Evolutionary conservation across 2,797 vertebrate species (phyloP).

Genomic region (Pteronotus mesoamericanus): DNA sequence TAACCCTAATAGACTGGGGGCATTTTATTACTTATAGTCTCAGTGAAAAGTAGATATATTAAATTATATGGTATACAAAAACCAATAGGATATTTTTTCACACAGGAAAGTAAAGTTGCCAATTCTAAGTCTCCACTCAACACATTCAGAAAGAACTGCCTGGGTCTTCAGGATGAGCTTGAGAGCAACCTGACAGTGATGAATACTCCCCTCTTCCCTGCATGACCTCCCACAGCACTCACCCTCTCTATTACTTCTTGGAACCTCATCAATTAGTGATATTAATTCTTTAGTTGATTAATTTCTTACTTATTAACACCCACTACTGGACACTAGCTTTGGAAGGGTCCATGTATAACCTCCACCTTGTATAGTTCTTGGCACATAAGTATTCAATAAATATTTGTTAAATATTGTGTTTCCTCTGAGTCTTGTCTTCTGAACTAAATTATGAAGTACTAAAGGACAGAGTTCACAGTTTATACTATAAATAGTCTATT

Average conservation of each 20-base stretch:
- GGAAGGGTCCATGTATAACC: background rate
- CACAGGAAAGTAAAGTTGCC: background rate
- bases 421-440: constrained; percentile 32
- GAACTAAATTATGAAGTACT: constrained; percentile 3
- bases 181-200: background rate
- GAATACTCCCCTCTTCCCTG: background rate
- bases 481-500: background rate
- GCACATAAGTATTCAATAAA: background rate
- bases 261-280: background rate
- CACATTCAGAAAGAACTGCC: background rate
- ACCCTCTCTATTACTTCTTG: background rate
- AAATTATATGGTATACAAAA: background rate
- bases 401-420: constrained; percentile 21
- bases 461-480: background rate
- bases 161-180: background rate
- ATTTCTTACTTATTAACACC: background rate
- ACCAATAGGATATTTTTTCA: background rate
- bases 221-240: background rate
- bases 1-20: background rate
- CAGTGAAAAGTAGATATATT: background rate
- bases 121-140: background rate
- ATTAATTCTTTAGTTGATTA: constrained; percentile 33
- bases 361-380: background rate
- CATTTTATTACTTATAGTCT: background rate
- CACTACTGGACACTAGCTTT: background rate